Conservation (phyloP, 2,888 invertebrate genomes). For the Phortica magna region DNA sequence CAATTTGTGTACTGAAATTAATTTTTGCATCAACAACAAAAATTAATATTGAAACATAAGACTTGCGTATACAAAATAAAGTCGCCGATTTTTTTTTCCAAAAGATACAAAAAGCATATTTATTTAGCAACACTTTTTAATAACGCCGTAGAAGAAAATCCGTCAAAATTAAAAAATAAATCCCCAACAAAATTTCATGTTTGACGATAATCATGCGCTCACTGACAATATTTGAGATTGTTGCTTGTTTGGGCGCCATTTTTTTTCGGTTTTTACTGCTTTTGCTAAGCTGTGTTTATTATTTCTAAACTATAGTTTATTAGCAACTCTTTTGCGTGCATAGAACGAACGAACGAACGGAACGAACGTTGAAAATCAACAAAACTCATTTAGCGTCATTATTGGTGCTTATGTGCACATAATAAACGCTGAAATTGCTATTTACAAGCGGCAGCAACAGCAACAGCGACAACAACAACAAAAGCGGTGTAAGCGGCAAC, state of each 20-base stretch:
- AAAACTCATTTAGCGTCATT: neutral
- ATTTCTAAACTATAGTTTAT: constrained; percentile 64
- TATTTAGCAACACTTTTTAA: neutral
- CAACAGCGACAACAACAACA: neutral
- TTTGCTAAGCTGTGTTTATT: constrained; percentile 64
- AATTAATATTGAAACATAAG: too few relatives aligned
- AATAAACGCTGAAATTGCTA: constrained; percentile 18
- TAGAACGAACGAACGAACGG: too few relatives aligned
- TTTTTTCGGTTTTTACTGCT: too few relatives aligned
- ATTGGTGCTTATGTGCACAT: constrained; percentile 4
- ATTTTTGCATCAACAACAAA: too few relatives aligned
- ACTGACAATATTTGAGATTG: neutral
- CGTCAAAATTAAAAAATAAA: constrained; percentile 65
- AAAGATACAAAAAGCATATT: neutral
- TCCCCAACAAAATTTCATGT: constrained; percentile 50
- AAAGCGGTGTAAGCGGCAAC: neutral
- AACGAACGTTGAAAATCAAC: too few relatives aligned
- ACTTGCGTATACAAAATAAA: too few relatives aligned
- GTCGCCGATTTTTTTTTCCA: neutral
- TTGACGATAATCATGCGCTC: neutral
- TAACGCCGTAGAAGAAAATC: constrained; percentile 46
- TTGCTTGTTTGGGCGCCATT: neutral
- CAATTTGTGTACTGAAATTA: too few relatives aligned
- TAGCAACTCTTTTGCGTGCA: constrained; percentile 47
- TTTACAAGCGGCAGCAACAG: neutral